A percentile compares a stretch with the other conserved stretches of the same genome.
phyloP scores from a whole-genome alignment of 2,888 invertebrate species.

The Chymomyza caudatula region DNA sequence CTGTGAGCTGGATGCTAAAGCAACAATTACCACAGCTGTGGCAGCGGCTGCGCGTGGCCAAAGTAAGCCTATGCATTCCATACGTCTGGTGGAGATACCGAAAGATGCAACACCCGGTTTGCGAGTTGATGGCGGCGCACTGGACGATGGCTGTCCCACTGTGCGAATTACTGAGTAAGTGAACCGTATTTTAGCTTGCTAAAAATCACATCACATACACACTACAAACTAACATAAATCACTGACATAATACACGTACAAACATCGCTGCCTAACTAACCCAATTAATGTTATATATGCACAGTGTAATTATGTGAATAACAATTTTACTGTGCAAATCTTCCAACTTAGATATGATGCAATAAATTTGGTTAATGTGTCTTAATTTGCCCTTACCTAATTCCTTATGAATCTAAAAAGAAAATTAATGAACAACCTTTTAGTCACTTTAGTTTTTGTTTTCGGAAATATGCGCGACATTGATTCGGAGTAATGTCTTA shows the following conservation, averaged over 20 bases:
- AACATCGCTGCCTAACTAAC: background rate
- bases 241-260: background rate
- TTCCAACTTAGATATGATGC: background rate
- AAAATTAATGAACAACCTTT: too few relatives aligned
- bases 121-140: slow-evolving; percentile 77
- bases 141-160: slow-evolving; percentile 79
- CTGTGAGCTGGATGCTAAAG: slow-evolving; percentile 43
- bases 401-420: too few relatives aligned
- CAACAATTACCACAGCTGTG: slow-evolving; percentile 46
- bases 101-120: slow-evolving; percentile 81
- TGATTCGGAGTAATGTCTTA: background rate
- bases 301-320: background rate
- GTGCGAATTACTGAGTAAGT: slow-evolving; percentile 85
- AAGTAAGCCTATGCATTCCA: slow-evolving; percentile 85
- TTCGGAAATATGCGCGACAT: background rate
- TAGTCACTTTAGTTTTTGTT: too few relatives aligned
- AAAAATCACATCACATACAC: background rate
- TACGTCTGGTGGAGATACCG: slow-evolving; percentile 90
- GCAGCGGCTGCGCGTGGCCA: slow-evolving; percentile 77
- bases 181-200: background rate
- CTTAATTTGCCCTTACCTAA: too few relatives aligned
- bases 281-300: background rate
- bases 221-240: background rate
- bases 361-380: background rate
- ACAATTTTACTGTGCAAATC: background rate